Conservation (phyloP, 2,888 invertebrate genomes). For the Aspidiotus rigidus region DNA sequence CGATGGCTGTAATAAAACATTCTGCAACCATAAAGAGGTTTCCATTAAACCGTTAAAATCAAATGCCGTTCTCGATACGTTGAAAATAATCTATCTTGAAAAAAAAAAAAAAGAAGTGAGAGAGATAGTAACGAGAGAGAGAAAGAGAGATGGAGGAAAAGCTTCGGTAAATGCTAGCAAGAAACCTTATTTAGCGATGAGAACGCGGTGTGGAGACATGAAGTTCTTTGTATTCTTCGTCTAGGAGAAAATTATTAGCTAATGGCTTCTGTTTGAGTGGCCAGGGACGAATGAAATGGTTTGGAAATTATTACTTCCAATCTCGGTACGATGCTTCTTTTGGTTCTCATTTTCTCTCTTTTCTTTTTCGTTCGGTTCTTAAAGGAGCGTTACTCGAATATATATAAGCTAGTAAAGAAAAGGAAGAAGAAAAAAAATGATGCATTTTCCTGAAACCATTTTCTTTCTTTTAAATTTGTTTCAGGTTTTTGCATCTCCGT, state of each 20-base stretch:
- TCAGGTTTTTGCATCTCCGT: constrained; percentile 12
- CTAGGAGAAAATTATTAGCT: constrained; percentile 33
- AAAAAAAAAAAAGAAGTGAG: constrained; percentile 21
- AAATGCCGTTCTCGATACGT: constrained; percentile 29
- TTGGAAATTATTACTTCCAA: constrained; percentile 32
- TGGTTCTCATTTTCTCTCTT: constrained; percentile 41
- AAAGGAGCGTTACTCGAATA: constrained; percentile 21
- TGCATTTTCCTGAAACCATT: constrained; percentile 31
- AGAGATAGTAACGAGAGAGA: constrained; percentile 12
- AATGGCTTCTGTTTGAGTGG: constrained; percentile 33
- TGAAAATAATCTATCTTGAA: constrained; percentile 19
- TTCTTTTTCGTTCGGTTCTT: constrained; percentile 37
- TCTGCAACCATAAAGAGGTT: constrained; percentile 24
- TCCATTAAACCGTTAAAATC: constrained; percentile 31
- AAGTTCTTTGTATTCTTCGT: constrained; percentile 28
- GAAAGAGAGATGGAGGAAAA: constrained; percentile 18
- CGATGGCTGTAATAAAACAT: constrained; percentile 22
- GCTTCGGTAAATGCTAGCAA: background rate
- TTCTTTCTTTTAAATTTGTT: constrained; percentile 29
- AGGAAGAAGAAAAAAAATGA: constrained; percentile 29
- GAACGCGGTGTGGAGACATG: constrained; percentile 26
- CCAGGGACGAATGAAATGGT: constrained; percentile 34
- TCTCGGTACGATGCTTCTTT: constrained; percentile 40
- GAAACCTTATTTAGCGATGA: constrained; percentile 23
- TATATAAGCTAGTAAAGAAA: background rate